These are phyloP conservation scores for Anomalospiza imberbis DNA, from an alignment of 2,797 vertebrate genomes.

Conservation along the genomic window DNA sequence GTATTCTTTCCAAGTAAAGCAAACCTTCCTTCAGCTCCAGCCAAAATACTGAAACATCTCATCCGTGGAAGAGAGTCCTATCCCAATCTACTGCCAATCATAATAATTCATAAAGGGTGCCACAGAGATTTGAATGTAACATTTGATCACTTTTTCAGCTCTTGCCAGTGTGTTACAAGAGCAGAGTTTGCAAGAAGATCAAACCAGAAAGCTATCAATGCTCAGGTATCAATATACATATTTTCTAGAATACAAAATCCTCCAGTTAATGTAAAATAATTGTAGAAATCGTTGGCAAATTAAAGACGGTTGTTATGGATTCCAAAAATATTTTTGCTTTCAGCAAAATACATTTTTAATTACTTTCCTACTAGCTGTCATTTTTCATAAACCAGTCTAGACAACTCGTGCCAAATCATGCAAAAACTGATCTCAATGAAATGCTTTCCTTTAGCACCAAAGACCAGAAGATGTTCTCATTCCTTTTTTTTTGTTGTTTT, in stretches of 20 bases:
- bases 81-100: slow-evolving; percentile 34
- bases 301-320: slow-evolving; percentile 78
- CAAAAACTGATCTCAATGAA: slow-evolving; percentile 74
- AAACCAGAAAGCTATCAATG: slow-evolving; percentile 5
- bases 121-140: slow-evolving; percentile 7
- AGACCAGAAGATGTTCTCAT: slow-evolving; percentile 50
- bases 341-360: slow-evolving; percentile 85
- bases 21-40: background rate
- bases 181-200: background rate
- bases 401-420: slow-evolving; percentile 74
- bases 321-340: slow-evolving; percentile 84
- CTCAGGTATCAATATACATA: slow-evolving; percentile 5
- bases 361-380: slow-evolving; percentile 81
- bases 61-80: background rate
- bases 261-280: slow-evolving; percentile 62
- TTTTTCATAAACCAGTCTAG: slow-evolving; percentile 80
- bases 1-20: background rate
- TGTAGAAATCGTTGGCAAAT: slow-evolving; percentile 71
- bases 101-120: slow-evolving; percentile 34
- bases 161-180: background rate
- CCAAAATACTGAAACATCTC: background rate
- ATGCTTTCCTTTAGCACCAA: slow-evolving; percentile 60
- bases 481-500: no score
- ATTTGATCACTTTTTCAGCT: background rate
- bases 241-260: slow-evolving; percentile 38